A percentile compares a stretch with the other conserved stretches of the same genome.
These are phyloP conservation scores for Reticulitermes lucifugus DNA, from an alignment of 2,888 invertebrate species.

Conservation along the genomic window DNA sequence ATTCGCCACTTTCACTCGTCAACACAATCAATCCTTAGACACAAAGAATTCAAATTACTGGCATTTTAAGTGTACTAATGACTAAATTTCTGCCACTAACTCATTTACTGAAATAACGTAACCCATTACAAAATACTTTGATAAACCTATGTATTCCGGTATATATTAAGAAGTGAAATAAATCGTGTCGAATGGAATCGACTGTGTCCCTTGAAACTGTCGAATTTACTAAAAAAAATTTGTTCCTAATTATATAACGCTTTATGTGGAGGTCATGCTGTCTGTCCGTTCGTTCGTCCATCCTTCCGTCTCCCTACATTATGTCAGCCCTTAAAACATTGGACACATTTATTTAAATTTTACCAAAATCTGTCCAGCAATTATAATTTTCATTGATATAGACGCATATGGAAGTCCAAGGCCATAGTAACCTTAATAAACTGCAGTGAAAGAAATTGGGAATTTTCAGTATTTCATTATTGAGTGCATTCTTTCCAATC, in stretches of 20 bases:
- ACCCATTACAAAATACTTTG: slow-evolving; percentile 8
- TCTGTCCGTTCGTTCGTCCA: too few species aligned
- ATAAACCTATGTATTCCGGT: background rate
- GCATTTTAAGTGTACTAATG: background rate
- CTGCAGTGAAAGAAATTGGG: too few species aligned
- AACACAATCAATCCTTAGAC: slow-evolving; percentile 10
- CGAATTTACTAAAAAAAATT: background rate
- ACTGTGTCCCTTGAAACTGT: background rate
- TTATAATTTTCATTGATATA: too few species aligned
- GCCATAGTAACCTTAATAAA: too few species aligned
- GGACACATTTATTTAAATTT: too few species aligned
- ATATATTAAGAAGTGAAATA: background rate
- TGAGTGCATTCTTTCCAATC: too few species aligned
- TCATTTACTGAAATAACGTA: slow-evolving; percentile 1
- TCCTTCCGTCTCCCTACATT: too few species aligned
- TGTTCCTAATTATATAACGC: background rate
- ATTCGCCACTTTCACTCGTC: background rate
- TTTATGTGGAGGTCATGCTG: too few species aligned
- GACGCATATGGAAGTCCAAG: too few species aligned
- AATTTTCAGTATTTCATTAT: too few species aligned
- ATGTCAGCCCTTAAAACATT: too few species aligned
- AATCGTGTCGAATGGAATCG: background rate
- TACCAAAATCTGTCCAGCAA: too few species aligned
- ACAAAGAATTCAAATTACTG: slow-evolving; percentile 14
- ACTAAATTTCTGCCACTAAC: slow-evolving; percentile 25